These are phyloP conservation scores for Actinia equina DNA, from an alignment of 64 coral and sea anemone genomes.

Conservation along the genomic window DNA sequence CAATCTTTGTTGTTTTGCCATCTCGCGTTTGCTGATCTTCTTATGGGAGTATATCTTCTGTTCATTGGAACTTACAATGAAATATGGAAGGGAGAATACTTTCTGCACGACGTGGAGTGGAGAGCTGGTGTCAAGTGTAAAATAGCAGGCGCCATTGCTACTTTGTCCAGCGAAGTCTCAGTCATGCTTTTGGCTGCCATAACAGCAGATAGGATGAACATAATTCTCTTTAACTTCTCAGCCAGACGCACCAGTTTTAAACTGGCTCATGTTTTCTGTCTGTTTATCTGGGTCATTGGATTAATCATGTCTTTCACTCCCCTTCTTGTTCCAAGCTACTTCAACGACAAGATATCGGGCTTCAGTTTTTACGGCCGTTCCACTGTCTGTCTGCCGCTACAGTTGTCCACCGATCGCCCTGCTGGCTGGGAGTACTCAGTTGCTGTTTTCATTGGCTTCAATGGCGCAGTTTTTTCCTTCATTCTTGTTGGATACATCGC, in stretches of 20 bases:
- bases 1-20: too few relatives aligned
- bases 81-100: too few relatives aligned
- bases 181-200: too few relatives aligned
- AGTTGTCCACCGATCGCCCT: background rate
- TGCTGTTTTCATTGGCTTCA: slow-evolving; percentile 33
- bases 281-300: slow-evolving; percentile 17
- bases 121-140: too few relatives aligned
- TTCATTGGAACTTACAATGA: too few relatives aligned
- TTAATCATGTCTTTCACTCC: slow-evolving; percentile 1
- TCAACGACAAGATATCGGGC: background rate
- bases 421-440: slow-evolving; percentile 44
- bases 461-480: background rate
- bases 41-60: too few relatives aligned
- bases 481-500: too few relatives aligned
- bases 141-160: too few relatives aligned
- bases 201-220: slow-evolving; percentile 5
- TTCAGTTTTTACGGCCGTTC: slow-evolving; percentile 15
- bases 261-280: slow-evolving; percentile 2
- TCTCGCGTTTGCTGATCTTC: too few relatives aligned
- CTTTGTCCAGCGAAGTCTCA: too few relatives aligned
- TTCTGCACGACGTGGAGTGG: too few relatives aligned
- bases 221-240: slow-evolving; percentile 4
- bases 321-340: background rate
- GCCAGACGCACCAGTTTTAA: background rate
- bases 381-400: slow-evolving; percentile 1